These are phyloP conservation scores for Hyla sarda DNA, from an alignment of 2,113 vertebrate species.

Conservation along the genomic window DNA sequence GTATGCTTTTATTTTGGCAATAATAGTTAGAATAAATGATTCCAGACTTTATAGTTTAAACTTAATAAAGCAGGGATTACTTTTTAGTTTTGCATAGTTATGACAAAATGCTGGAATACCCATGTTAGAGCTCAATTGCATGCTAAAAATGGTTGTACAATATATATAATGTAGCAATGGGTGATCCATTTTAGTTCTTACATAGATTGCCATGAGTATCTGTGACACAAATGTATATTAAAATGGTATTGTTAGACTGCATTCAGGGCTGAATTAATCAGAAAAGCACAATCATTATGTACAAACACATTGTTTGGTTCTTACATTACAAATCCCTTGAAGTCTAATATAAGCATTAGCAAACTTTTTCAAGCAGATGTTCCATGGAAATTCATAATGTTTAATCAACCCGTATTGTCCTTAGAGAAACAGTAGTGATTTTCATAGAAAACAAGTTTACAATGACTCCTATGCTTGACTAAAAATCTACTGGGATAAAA, in stretches of 20 bases:
- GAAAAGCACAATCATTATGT: conserved; percentile 58
- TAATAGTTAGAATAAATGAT: background rate
- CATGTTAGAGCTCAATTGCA: background rate
- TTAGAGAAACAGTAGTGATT: conserved; percentile 55
- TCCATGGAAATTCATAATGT: conserved; percentile 62
- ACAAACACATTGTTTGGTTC: conserved; percentile 55
- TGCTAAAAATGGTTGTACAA: conserved; percentile 48
- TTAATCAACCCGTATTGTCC: conserved; percentile 62
- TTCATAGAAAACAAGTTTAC: conserved; percentile 63
- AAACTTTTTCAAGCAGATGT: conserved; percentile 60
- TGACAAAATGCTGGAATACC: background rate
- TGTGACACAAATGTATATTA: conserved; percentile 52
- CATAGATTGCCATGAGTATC: conserved; percentile 30
- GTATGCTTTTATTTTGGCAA: background rate
- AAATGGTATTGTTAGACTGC: conserved; percentile 53
- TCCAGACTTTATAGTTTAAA: background rate
- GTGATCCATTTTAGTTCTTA: conserved; percentile 50
- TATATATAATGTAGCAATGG: conserved; percentile 42
- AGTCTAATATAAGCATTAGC: conserved; percentile 56
- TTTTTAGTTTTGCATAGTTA: background rate
- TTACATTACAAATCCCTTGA: conserved; percentile 61
- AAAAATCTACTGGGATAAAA: conserved; percentile 61
- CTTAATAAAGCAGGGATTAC: background rate
- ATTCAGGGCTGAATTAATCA: conserved; percentile 45
- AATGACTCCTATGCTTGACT: conserved; percentile 52